Evolutionary conservation across 2,113 vertebrate species (phyloP), one percentile per base, ranked within the genome.

Genomic region (Datnioides undecimradiatus): DNA sequence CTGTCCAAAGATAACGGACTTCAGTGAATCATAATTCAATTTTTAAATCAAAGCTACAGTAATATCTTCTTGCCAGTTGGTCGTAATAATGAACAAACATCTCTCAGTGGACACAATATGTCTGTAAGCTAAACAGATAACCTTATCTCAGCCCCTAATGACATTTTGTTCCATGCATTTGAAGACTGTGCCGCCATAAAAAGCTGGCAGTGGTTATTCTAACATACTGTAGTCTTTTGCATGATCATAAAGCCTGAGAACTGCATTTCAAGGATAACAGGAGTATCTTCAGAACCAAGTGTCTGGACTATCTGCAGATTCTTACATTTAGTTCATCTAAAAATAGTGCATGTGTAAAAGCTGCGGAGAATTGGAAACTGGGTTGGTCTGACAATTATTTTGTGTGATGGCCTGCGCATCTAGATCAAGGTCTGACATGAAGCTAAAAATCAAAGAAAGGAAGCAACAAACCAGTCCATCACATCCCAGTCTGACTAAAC

Each of bases 301-400:
- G 36, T 54, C 17, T 64, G 1, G 63, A 62, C 45, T 76, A 83
- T 87, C 83, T 76, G 5, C 14, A 78, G 90, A 87, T 64, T 73
- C 5, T 49, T 55, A 63, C 48, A 87, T 88, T 88, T 86, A 85
- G 84, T 65, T 87, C 71, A 82, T 80, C 86, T 90, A 92, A 92
- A 90, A 91, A 91, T 91, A 91, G 70, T 27, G 23, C 25, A 54
- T 17, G 55, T 63, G 64, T 60, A 65, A 88, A 92, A 75, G 41
- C 86, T 81, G 71, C 67, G 17, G 82, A 86, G 81, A 80, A 82
- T 71, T 81, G n/a, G 19, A 82, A 88, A 88, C 69, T 88, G 73
- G 88, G 85, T 74, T 87, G 73, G 14, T 67, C 36, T 78, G 76
- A 70, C 41, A 73, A 76, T 65, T 64, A 67, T 70, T 68, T 11